phyloP scores from a whole-genome alignment of 2,888 invertebrate species.

The Drosophila mimica region DNA sequence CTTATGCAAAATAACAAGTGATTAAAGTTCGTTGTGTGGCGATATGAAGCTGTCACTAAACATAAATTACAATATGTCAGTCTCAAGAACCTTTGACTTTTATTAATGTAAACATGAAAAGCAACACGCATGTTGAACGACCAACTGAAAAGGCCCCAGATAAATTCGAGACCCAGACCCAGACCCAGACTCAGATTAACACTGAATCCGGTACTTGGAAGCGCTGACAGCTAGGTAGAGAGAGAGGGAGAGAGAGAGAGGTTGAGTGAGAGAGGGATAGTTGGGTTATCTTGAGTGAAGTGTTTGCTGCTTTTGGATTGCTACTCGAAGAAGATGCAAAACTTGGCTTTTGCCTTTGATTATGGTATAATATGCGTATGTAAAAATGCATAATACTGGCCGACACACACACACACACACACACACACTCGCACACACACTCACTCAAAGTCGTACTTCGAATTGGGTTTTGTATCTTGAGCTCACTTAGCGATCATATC shows the following conservation, averaged over 20 bases:
- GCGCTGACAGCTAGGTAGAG: conserved; percentile 54
- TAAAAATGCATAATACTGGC: conserved; percentile 32
- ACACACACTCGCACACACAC: neutral
- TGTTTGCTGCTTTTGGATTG: conserved; percentile 38
- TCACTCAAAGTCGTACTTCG: neutral
- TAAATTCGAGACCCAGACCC: conserved; percentile 51
- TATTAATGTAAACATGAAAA: conserved; percentile 81
- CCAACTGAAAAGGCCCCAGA: conserved; percentile 68
- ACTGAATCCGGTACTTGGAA: conserved; percentile 51
- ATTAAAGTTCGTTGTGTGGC: conserved; percentile 75
- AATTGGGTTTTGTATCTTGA: conserved; percentile 32
- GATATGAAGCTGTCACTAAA: conserved; percentile 81
- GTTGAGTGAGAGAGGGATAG: too few relatives aligned
- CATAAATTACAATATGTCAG: conserved; percentile 82
- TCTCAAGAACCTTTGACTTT: conserved; percentile 80
- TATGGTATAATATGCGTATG: conserved; percentile 55
- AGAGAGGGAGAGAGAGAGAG: conserved; percentile 16
- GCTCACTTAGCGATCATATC: conserved; percentile 81
- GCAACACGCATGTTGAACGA: conserved; percentile 79
- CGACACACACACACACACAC: neutral
- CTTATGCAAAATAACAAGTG: conserved; percentile 81
- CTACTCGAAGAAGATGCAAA: conserved; percentile 70
- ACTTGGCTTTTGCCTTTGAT: conserved; percentile 63
- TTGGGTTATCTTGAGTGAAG: conserved; percentile 23
- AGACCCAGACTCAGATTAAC: conserved; percentile 23